A percentile compares a stretch with the other conserved stretches of the same genome.
phyloP scores from a whole-genome alignment of 1,140 invertebrate genomes.

The Listronotus bonariensis region DNA sequence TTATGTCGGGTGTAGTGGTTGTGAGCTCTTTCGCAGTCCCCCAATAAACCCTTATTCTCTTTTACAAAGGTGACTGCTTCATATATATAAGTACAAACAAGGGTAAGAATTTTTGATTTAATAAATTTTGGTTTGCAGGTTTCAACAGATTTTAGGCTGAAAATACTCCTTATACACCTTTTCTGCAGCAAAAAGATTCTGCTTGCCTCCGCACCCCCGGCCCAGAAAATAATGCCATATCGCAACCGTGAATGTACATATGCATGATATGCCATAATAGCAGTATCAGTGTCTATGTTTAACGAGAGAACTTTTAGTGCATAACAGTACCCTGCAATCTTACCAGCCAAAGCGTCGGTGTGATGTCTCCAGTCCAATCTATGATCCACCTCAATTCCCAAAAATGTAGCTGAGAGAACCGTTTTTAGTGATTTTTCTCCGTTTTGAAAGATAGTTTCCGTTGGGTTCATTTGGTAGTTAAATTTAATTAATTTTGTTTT shows the following conservation, averaged over 20 bases:
- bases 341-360: neutral
- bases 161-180: constrained; percentile 19
- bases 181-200: constrained; percentile 13
- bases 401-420: neutral
- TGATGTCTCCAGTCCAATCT: constrained; percentile 13
- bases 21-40: neutral
- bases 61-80: constrained; percentile 14
- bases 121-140: constrained; percentile 6
- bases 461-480: neutral
- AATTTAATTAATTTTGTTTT: neutral
- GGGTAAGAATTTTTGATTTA: constrained; percentile 8
- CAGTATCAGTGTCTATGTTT: constrained; percentile 11
- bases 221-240: constrained; percentile 29
- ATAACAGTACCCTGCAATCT: no score
- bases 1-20: constrained; percentile 9
- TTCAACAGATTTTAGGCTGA: constrained; percentile 5
- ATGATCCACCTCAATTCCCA: constrained; percentile 10
- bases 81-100: constrained; percentile 14
- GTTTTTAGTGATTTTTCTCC: neutral
- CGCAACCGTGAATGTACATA: constrained; percentile 23
- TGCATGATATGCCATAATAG: constrained; percentile 20
- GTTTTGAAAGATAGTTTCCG: no score
- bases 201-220: constrained; percentile 1
- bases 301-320: constrained; percentile 8
- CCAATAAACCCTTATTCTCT: neutral